phyloP scores from a whole-genome alignment of 2,797 vertebrate species.

The Sylvilagus floridanus region DNA sequence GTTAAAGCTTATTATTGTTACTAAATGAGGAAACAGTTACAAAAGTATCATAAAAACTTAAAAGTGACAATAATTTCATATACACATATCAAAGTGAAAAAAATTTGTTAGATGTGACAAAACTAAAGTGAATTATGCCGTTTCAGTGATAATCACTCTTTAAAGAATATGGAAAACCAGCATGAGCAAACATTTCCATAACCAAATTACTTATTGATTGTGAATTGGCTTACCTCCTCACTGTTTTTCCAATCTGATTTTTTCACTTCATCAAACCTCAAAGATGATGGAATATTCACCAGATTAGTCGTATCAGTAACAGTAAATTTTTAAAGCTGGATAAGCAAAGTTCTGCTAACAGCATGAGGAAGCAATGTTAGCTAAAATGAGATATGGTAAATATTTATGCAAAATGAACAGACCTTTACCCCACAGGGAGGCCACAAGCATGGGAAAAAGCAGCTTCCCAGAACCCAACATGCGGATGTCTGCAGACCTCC shows the following conservation, averaged over 20 bases:
- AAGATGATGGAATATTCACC: conserved; percentile 28
- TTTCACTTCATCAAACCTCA: conserved; percentile 47
- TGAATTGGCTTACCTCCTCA: conserved; percentile 12
- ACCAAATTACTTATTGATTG: conserved; percentile 47
- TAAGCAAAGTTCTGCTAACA: conserved; percentile 62
- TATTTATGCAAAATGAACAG: conserved; percentile 87
- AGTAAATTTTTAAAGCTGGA: conserved; percentile 54
- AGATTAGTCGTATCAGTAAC: conserved; percentile 35
- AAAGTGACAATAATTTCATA: not conserved
- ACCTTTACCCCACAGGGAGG: conserved; percentile 86
- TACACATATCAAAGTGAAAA: conserved; percentile 33
- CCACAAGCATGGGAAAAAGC: conserved; percentile 86
- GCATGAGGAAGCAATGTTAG: conserved; percentile 71
- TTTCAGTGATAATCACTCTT: not conserved
- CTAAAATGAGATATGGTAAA: conserved; percentile 83
- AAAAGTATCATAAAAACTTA: not conserved
- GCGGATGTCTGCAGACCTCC: conserved; percentile 77
- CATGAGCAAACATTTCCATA: conserved; percentile 47
- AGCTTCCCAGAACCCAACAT: conserved; percentile 84
- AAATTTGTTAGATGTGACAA: not conserved
- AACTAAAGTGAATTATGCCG: conserved; percentile 34
- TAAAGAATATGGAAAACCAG: not conserved
- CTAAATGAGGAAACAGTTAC: not conserved
- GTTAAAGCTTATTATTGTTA: not conserved
- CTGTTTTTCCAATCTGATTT: conserved; percentile 41